A percentile compares a stretch with the other conserved stretches of the same genome.
Conservation (phyloP, 92 coral and sea anemone genomes). For the Montipora capitata region DNA sequence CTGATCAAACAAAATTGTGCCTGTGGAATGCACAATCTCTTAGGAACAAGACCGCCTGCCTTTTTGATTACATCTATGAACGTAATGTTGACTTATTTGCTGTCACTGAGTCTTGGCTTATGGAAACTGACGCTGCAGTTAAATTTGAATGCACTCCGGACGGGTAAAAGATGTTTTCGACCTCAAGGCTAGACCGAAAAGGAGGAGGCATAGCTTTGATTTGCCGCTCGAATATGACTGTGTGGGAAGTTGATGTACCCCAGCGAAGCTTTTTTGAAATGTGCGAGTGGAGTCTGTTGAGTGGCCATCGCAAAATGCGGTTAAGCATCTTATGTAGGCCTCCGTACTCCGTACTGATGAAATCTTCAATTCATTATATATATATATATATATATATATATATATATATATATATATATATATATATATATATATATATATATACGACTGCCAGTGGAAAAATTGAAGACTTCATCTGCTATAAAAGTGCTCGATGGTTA, state of each 20-base stretch:
- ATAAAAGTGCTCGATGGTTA: no score
- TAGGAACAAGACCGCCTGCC: slow-evolving; percentile 37
- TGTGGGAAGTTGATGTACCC: slow-evolving; percentile 20
- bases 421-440: no score
- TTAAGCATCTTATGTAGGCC: not conserved
- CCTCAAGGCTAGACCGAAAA: slow-evolving; percentile 5
- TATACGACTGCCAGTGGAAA: no score
- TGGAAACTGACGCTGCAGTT: no score
- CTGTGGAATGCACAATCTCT: slow-evolving; percentile 52
- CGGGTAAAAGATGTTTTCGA: no score
- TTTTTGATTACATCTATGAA: slow-evolving; percentile 32
- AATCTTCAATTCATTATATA: no score
- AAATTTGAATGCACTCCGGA: no score
- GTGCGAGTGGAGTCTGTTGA: slow-evolving; percentile 35
- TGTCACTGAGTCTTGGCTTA: no score
- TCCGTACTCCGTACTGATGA: slow-evolving; percentile 5
- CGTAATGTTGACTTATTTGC: no score
- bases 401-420: no score
- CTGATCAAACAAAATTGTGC: slow-evolving; percentile 23
- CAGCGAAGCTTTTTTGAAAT: slow-evolving; percentile 32
- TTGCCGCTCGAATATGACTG: slow-evolving; percentile 28
- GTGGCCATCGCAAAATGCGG: slow-evolving; percentile 10
- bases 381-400: no score
- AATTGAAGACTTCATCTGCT: no score
- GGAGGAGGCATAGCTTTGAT: slow-evolving; percentile 52